Base-by-base conservation (phyloP, 2,797 vertebrate species). In the Danionella dracula region DNA sequence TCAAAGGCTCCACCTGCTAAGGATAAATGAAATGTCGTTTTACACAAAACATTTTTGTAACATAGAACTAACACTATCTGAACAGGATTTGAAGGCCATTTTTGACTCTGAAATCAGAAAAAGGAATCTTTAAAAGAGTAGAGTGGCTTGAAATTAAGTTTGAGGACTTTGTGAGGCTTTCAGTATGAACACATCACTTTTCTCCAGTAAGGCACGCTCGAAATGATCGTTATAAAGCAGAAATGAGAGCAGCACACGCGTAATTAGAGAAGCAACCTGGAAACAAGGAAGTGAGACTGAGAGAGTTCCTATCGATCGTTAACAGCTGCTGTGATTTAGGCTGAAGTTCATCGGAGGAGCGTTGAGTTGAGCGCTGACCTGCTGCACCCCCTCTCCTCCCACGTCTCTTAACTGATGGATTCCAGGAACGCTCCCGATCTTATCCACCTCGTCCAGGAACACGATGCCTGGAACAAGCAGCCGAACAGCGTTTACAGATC, bases 401-500 rank as follows among this genome's bases (percentile, higher is more conserved):
- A 99, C 96, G 56, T 99, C 97, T 80, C 97, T 90, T 70, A 99
- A 86, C 82, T 99, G 97, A 86, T 99, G 96, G 82, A 99, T 99
- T 63, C 97, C 97, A 68, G 97, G 97, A 74, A 99, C 97, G 0
- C 97, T 99, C 86, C 97, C 96, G 79, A 99, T 99, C 88, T 99
- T 99, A 83, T 99, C 97, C 56, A 99, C 96, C 88, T 99, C 97
- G 62, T 99, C 97, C 92, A 99, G 88, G 79, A 99, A 99, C 81
- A 99, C 97, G 71, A 99, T 99, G 72, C 96, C 96, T 99, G 80
- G 11, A 35, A 64, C 19, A 54, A 45, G 5, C 23, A 27, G 23
- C 3, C 23, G 6, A 27, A 27, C n/a, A n/a, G n/a, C n/a, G n/a
- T n/a, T n/a, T n/a, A n/a, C n/a, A n/a, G n/a, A n/a, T n/a, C n/a